Evolutionary conservation across 2,113 vertebrate genomes (phyloP), one percentile per base, ranked within the genome.

Genomic region (Cyanoderma ruficeps): DNA sequence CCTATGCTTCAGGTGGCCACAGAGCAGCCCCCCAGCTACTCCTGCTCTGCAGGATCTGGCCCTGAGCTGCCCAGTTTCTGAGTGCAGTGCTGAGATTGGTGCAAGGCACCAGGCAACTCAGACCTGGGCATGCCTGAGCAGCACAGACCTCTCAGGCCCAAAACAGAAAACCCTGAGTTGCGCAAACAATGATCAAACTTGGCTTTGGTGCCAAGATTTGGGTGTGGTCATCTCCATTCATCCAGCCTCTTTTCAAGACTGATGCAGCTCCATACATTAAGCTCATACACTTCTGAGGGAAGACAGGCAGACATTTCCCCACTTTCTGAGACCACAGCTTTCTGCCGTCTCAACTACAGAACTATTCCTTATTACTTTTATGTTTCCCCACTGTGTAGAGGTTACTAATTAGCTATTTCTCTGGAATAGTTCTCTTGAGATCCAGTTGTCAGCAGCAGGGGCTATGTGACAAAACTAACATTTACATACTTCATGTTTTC

Each of bases 131-230:
- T 3, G 2, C 37, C 68, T 39, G 63, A 72, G 68, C n/a, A 92
- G 42, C 68, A 83, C 11, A 75, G 60, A 84, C 11, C 28, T 78
- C n/a, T 63, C 3, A 2, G 42, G 47, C 39, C 42, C 64, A 84
- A 78, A 83, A 7, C 11, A 72, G 28, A 89, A 59, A 89, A 39
- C 19, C 2, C 13, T 0, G 6, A 60, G 25, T 19, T 57, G 22
- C 41, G 53, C 67, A 86, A 60, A 37, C 3, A 24, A 27, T 24
- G 12, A 81, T n/a, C 15, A 69, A 6, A 57, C 27, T 17, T 22
- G 33, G 27, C 4, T 44, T 76, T 83, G 46, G 53, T 0, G 0
- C 25, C 46, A 55, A 68, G 31, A 56, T 50, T 69, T 35, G 33
- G 4, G 8, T 49, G 37, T 1, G 0, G 46, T 20, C 55, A 65